Evolutionary conservation across 2,888 invertebrate species (phyloP), one percentile per base, ranked within the genome.

Genomic region (Pyrgus malvae): DNA sequence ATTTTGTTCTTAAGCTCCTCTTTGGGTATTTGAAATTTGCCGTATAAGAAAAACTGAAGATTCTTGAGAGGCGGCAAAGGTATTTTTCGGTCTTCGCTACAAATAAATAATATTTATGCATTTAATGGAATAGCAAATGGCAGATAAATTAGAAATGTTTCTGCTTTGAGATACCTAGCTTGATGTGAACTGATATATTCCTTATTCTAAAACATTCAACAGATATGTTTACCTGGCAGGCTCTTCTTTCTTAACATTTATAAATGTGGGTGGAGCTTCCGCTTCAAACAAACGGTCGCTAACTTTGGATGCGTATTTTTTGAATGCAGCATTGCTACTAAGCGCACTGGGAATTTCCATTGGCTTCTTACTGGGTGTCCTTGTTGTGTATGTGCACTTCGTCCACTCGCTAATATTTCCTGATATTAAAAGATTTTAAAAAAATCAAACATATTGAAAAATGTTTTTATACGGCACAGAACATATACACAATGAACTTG

Each of bases 341-440:
- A 94, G 87, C 0, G 91, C 89, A 0, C 82, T 68, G 0, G 97
- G 95, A 11, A 98, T 80, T 64, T 83, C 89, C 75, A 98, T 96
- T 5, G 93, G 82, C 4, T 72, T 88, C 56, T 98, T 91, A 59
- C 93, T 89, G 0, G 99, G 99, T 35, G 93, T 92, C 66, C 93
- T 93, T 0, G 93, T 92, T 3, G 93, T 77, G 67, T 93, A 92
- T 50, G 92, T 91, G 78, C 99, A 99, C 79, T 96, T 96, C 0
- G 96, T 94, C 97, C 98, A 99, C 74, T 97, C 98, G 8, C 94
- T 94, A 25, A 96, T 67, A 73, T 94, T 90, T 21, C 93, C 93
- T 80, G 69, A 21, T 21, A 21, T 21, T 21, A n/a, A n/a, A n/a
- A n/a, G n/a, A n/a, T n/a, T n/a, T n/a, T n/a, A n/a, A n/a, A n/a